These are phyloP conservation scores for Adelphocoris suturalis DNA, from an alignment of 2,888 invertebrate genomes.

Conservation along the genomic window DNA sequence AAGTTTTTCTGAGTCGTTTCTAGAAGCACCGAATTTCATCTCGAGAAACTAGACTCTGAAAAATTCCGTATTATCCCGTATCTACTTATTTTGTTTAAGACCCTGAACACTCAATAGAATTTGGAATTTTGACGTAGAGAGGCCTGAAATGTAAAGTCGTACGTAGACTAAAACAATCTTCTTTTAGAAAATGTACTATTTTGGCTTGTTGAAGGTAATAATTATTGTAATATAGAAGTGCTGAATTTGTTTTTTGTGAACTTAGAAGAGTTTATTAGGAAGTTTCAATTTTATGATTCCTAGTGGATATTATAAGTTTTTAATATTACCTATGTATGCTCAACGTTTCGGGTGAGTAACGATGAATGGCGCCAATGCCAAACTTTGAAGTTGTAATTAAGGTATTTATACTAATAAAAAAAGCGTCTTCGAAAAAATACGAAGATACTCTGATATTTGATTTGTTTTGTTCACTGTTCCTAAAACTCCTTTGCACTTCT, in stretches of 20 bases:
- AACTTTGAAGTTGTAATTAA: neutral
- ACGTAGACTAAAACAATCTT: too few species aligned
- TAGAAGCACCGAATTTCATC: too few species aligned
- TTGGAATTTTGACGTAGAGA: too few species aligned
- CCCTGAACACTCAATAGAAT: too few species aligned
- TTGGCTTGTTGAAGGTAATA: too few species aligned
- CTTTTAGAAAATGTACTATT: too few species aligned
- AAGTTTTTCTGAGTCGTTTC: too few species aligned
- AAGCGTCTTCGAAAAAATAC: neutral
- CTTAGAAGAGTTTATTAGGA: neutral
- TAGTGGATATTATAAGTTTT: neutral
- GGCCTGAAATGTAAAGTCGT: too few species aligned
- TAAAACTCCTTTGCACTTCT: too few species aligned
- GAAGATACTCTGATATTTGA: neutral
- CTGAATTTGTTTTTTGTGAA: neutral
- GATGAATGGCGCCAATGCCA: neutral
- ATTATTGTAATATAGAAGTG: neutral
- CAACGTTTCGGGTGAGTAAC: neutral
- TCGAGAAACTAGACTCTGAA: too few species aligned
- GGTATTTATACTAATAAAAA: constrained; percentile 27
- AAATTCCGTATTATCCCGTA: too few species aligned
- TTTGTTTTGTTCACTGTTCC: neutral
- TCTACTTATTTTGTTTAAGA: too few species aligned
- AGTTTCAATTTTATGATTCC: constrained; percentile 24
- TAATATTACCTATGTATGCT: neutral